Base-by-base conservation (phyloP, 2,113 vertebrate genomes). In the Tychaedon coryphoeus region DNA sequence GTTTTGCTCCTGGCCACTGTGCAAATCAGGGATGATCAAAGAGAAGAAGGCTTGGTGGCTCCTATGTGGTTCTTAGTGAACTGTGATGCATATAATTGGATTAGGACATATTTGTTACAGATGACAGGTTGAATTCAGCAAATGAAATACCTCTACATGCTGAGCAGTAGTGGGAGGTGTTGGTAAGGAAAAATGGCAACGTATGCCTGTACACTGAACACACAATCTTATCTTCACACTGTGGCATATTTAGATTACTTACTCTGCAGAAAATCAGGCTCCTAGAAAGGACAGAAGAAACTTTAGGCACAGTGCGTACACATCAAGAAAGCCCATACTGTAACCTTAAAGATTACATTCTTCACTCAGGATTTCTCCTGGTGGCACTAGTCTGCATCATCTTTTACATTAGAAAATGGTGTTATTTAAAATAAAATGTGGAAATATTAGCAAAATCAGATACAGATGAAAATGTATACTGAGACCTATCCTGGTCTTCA, bases 91-190 rank as follows among this genome's bases (percentile, higher is more conserved):
- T 87, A 73, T 94, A 95, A 96, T 89, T 76, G 82, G 90, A 97
- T 97, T 95, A 96, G 72, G 69, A 74, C 87, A 54, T 82, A 95
- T 94, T 97, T 95, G 92, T 82, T 92, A 96, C 94, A 93, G 65
- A 50, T 90, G 79, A 66, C 77, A 54, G 60, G 79, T 67, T 96
- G 76, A 91, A 84, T 96, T 95, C 94, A 91, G 79, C 78, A 93
- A 94, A 53, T 87, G 31, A 95, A 97, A 97, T 94, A 83, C 87
- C n/a, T 96, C 90, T 90, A 64, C 74, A 85, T 64, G 82, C 56
- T 1, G 34, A 58, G 72, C 72, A 72, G 56, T 60, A 76, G 88
- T 47, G 50, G 80, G 74, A 93, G 57, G 76, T 85, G 33, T 65
- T 86, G 67, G 71, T 69, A 53, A 71, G 75, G 36, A 75, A 89